Conservation (phyloP, 2,888 invertebrate genomes). For the Microplitis manilae region DNA sequence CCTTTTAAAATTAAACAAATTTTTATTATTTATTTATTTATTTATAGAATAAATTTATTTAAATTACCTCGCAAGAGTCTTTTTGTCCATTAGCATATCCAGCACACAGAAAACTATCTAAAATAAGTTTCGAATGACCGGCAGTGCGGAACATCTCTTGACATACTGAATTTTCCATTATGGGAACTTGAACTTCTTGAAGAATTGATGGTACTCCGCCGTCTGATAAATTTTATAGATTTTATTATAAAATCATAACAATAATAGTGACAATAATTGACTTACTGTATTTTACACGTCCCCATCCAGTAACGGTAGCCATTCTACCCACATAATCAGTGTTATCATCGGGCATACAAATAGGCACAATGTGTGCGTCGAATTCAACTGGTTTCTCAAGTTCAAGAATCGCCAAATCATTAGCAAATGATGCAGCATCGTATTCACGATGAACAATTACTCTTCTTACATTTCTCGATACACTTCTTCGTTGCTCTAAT, state of each 20-base stretch:
- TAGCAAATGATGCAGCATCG: conserved; percentile 92
- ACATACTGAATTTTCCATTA: conserved; percentile 92
- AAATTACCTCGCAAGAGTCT: conserved; percentile 89
- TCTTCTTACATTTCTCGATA: conserved; percentile 87
- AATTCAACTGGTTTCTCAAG: conserved; percentile 87
- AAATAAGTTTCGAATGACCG: conserved; percentile 89
- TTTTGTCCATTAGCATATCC: conserved; percentile 93
- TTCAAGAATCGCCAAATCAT: conserved; percentile 90
- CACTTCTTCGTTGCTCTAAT: conserved; percentile 82
- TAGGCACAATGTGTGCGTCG: conserved; percentile 91
- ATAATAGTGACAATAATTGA: conserved; percentile 21
- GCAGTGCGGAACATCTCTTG: conserved; percentile 95
- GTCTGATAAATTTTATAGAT: conserved; percentile 63
- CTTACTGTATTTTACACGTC: conserved; percentile 87
- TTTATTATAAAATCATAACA: too few species aligned
- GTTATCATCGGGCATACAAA: conserved; percentile 86
- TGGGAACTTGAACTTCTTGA: conserved; percentile 93
- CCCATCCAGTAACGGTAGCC: conserved; percentile 95
- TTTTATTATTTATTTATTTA: neutral
- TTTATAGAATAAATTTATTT: neutral
- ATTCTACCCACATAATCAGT: conserved; percentile 88
- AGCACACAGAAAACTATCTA: conserved; percentile 91
- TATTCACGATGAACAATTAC: conserved; percentile 92
- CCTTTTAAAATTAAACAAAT: conserved; percentile 74
- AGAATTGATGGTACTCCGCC: conserved; percentile 92